These are phyloP conservation scores for Tragelaphus scriptus DNA, from an alignment of 2,113 vertebrate genomes.

Conservation along the genomic window DNA sequence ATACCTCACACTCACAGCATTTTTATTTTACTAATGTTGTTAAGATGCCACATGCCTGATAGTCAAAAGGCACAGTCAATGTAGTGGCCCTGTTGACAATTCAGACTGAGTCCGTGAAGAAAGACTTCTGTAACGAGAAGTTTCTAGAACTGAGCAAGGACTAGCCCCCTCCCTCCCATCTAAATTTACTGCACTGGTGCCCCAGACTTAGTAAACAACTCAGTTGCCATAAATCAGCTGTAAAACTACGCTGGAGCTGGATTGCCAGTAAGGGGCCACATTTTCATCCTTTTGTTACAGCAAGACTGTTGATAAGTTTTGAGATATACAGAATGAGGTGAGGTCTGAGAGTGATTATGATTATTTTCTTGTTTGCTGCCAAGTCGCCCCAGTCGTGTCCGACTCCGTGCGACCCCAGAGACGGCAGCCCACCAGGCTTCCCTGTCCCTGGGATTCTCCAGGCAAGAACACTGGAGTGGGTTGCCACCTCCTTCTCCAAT, in stretches of 20 bases:
- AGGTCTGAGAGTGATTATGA: neutral
- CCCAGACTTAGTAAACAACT: neutral
- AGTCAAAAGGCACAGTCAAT: neutral
- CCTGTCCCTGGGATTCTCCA: too few relatives aligned
- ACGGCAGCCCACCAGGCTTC: too few relatives aligned
- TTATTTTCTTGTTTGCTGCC: neutral
- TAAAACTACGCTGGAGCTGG: neutral
- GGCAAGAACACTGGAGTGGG: too few relatives aligned
- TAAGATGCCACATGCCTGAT: neutral
- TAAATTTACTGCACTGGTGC: neutral
- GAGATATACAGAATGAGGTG: neutral
- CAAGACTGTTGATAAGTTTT: neutral
- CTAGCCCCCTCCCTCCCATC: too few relatives aligned
- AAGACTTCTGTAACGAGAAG: neutral
- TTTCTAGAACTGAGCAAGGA: neutral
- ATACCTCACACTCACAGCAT: neutral
- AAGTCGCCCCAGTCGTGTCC: too few relatives aligned
- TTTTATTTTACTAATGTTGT: neutral
- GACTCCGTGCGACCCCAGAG: too few relatives aligned
- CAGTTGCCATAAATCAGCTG: neutral
- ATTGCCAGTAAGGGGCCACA: rapidly evolving
- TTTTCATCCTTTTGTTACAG: neutral
- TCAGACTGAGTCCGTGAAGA: neutral
- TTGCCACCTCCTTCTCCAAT: too few relatives aligned
- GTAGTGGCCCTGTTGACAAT: neutral